These are phyloP conservation scores for Neodiprion fabricii DNA, from an alignment of 1,140 invertebrate genomes.

Conservation along the genomic window DNA sequence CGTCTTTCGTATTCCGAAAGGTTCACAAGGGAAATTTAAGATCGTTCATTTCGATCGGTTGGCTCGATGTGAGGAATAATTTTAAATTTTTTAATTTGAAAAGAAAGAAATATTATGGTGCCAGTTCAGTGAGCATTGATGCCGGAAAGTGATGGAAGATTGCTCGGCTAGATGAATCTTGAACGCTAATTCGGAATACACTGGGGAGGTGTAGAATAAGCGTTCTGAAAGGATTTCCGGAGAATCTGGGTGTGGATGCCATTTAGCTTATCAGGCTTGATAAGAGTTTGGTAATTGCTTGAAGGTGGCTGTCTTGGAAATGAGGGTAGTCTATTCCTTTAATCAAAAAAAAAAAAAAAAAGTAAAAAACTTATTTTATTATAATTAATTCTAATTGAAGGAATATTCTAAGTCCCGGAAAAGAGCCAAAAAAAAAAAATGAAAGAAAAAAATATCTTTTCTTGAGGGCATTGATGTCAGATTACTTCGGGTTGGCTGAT, in stretches of 20 bases:
- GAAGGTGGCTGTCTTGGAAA: constrained; percentile 9
- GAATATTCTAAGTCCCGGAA: constrained; percentile 11
- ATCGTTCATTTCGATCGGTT: constrained; percentile 21
- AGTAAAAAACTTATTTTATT: not conserved
- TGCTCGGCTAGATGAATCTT: not conserved
- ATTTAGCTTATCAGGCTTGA: not conserved
- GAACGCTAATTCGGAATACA: constrained; percentile 13
- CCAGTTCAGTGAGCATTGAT: constrained; percentile 20
- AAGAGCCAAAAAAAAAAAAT: not conserved
- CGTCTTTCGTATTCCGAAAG: constrained; percentile 21
- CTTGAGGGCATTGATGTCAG: too few relatives aligned
- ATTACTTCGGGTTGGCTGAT: too few relatives aligned
- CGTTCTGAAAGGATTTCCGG: constrained; percentile 14
- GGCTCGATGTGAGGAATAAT: constrained; percentile 10
- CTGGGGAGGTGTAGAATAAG: not conserved
- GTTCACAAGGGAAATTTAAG: constrained; percentile 21
- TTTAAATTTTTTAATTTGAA: not conserved
- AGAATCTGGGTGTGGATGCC: constrained; percentile 7
- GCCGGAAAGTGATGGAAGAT: constrained; percentile 19
- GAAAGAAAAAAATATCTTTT: too few relatives aligned
- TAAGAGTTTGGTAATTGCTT: constrained; percentile 18
- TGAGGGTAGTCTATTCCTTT: constrained; percentile 11
- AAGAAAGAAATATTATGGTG: not conserved
- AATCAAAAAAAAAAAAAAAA: not conserved
- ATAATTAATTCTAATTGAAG: not conserved